Evolutionary conservation across 1,140 invertebrate species (phyloP), one percentile per base, ranked within the genome.

Genomic region (Pantala flavescens): DNA sequence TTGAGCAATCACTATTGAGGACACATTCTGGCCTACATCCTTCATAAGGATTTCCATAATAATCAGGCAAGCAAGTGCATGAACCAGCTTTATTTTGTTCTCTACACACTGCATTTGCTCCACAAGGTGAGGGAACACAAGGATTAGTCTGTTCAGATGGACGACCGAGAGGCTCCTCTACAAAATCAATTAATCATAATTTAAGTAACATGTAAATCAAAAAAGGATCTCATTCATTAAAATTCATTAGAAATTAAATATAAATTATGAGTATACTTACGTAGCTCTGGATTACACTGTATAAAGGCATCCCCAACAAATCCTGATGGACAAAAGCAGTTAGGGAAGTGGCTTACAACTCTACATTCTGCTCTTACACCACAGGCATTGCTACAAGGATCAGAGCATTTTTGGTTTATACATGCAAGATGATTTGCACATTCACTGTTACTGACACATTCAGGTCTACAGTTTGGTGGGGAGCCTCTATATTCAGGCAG

Each of bases 361-460:
- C 79, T 82, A 80, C 91, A 93, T 79, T 82, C 79, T 7, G 88
- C 86, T 77, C 85, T 85, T 28, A 84, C 75, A 21, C 87, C 88
- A 78, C 88, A 89, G 19, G 85, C 82, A 28, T 86, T 86, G 7
- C 82, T 82, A 77, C 86, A 87, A 24, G 86, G 86, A 79, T 87
- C 84, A 75, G 78, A 78, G 76, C 87, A 88, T 75, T 86, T 87
- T 76, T 86, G 85, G 77, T 87, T 88, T 19, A 90, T 87, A 78
- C 90, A 92, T 24, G 89, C 88, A 73, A 84, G 81, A 77, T 84
- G 84, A 74, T 81, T 83, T 0, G 85, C 78, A 79, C 90, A 92
- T 79, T 92, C 90, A 0, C 86, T 84, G 79, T 90, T 90, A 77
- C 87, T 88, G 24, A 86, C 84, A 81, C 90, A 91, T 82, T 91